Percentiles rank a stretch among this genome's conserved stretches.
phyloP scores from a whole-genome alignment of 2,888 invertebrate species.

The Pyralis farinalis region DNA sequence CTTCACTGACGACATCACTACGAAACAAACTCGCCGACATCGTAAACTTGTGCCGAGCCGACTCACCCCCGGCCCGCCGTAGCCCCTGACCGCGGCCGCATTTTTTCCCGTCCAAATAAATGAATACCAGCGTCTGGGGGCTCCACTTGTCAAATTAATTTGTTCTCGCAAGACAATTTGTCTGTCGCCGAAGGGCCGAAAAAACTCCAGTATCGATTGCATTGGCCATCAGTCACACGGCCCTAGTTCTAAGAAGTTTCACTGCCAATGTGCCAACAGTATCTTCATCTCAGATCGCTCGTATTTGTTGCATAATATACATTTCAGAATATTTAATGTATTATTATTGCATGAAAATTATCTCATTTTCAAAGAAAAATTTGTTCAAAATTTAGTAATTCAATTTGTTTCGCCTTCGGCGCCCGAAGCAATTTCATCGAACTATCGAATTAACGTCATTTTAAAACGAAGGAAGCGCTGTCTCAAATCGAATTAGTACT shows the following conservation, averaged over 20 bases:
- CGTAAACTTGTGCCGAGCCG: neutral
- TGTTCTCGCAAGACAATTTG: conserved; percentile 78
- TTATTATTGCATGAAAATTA: too few relatives aligned
- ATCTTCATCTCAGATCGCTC: neutral
- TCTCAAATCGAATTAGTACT: conserved; percentile 19
- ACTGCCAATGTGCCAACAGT: neutral
- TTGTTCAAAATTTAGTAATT: too few relatives aligned
- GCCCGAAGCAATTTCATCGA: neutral
- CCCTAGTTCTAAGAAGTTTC: conserved; percentile 21
- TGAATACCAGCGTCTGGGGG: conserved; percentile 73
- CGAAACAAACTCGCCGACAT: neutral
- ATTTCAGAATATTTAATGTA: neutral
- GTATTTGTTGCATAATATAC: neutral
- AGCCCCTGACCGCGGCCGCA: conserved; percentile 48
- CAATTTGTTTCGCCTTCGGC: conserved; percentile 1
- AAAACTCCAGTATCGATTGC: conserved; percentile 72
- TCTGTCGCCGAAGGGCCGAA: conserved; percentile 62
- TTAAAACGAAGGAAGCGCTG: neutral
- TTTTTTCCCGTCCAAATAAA: conserved; percentile 78
- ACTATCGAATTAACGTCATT: conserved; percentile 5
- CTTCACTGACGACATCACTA: neutral
- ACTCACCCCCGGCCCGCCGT: conserved; percentile 7
- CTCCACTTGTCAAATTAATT: conserved; percentile 79
- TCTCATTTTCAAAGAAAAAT: too few relatives aligned
- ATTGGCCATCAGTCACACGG: conserved; percentile 55